phyloP scores from a whole-genome alignment of 2,888 invertebrate genomes.

The Polylopha cassiicola region DNA sequence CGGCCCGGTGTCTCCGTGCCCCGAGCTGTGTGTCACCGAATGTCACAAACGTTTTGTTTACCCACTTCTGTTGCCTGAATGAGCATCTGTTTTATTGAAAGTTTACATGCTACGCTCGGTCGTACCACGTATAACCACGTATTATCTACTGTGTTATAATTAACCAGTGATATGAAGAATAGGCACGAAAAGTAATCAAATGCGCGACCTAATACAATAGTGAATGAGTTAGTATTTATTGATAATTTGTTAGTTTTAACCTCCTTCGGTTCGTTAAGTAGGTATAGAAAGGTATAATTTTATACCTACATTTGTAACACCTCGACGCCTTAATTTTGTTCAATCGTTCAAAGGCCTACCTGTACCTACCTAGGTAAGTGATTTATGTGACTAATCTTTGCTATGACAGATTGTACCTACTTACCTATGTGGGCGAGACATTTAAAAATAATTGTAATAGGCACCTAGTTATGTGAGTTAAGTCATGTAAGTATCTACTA shows the following conservation, averaged over 20 bases:
- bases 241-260: no score
- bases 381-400: constrained; percentile 25
- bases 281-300: no score
- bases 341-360: constrained; percentile 3
- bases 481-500: no score
- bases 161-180: constrained; percentile 4
- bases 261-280: no score
- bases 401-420: constrained; percentile 25
- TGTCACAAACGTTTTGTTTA: constrained; percentile 65
- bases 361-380: background rate
- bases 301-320: no score
- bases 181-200: constrained; percentile 5
- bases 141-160: no score
- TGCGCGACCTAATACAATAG: constrained; percentile 8
- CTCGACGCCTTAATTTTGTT: no score
- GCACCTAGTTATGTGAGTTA: constrained; percentile 19
- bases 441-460: constrained; percentile 33
- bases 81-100: constrained; percentile 12
- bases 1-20: constrained; percentile 62
- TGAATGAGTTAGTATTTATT: no score
- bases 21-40: constrained; percentile 36
- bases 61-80: constrained; percentile 35
- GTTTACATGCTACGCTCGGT: background rate
- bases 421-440: constrained; percentile 33
- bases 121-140: no score